phyloP scores from a whole-genome alignment of 2,888 invertebrate species.

The Papilio gigon region DNA sequence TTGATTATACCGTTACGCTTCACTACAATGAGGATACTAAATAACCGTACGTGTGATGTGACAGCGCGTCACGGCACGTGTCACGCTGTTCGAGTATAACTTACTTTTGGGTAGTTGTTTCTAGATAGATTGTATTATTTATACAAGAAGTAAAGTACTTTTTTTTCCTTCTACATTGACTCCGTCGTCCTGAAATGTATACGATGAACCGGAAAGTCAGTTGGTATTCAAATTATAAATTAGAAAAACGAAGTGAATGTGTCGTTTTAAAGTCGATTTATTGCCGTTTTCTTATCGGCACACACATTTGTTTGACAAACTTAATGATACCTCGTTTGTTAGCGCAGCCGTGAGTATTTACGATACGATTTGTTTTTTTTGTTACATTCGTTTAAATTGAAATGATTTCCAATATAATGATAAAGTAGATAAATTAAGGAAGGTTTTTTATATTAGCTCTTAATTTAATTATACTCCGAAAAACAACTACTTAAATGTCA shows the following conservation, averaged over 20 bases:
- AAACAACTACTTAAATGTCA: not conserved
- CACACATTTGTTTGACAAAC: constrained; percentile 13
- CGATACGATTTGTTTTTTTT: not conserved
- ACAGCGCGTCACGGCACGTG: constrained; percentile 33
- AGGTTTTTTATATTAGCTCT: not conserved
- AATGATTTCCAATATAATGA: not conserved
- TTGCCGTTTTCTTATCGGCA: constrained; percentile 13
- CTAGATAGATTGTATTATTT: not conserved
- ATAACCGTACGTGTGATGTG: constrained; percentile 33
- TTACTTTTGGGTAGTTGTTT: not conserved
- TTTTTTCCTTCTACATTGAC: too few species aligned
- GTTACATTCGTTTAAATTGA: not conserved
- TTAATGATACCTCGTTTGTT: not conserved
- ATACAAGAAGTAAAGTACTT: too few species aligned
- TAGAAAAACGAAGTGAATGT: constrained; percentile 7
- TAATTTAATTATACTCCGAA: not conserved
- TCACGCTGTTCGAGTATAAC: constrained; percentile 20
- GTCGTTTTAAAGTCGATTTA: constrained; percentile 6
- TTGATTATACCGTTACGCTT: constrained; percentile 36
- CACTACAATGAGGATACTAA: constrained; percentile 21
- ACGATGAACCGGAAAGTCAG: not conserved
- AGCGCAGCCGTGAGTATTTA: not conserved
- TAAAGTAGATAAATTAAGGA: not conserved
- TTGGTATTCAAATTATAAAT: constrained; percentile 2
- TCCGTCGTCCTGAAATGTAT: too few species aligned